phyloP scores from a whole-genome alignment of 1,140 invertebrate species.

The Dreissena polymorpha region DNA sequence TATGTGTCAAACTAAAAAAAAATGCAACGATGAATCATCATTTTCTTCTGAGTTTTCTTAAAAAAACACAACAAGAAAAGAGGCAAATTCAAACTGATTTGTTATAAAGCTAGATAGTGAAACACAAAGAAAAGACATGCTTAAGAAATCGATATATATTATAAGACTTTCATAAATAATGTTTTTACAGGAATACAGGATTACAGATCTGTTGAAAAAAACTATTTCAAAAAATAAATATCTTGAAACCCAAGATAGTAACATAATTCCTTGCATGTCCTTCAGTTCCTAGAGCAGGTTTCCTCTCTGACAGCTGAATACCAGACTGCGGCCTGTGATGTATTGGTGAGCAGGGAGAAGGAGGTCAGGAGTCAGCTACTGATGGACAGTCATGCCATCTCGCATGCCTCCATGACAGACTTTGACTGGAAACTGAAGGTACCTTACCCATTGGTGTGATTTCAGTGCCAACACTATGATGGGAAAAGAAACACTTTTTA shows the following conservation, averaged over 20 bases:
- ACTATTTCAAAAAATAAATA: too few species aligned
- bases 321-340: slow-evolving; percentile 62
- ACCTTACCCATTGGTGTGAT: neutral
- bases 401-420: slow-evolving; percentile 69
- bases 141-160: too few species aligned
- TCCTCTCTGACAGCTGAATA: slow-evolving; percentile 47
- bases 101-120: too few species aligned
- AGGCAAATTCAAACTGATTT: neutral
- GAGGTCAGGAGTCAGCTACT: slow-evolving; percentile 64
- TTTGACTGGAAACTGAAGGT: slow-evolving; percentile 78
- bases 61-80: neutral
- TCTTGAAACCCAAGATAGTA: too few species aligned
- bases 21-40: neutral
- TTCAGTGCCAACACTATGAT: too few species aligned
- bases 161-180: too few species aligned
- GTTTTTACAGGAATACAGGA: too few species aligned
- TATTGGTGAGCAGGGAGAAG: slow-evolving; percentile 59
- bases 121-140: too few species aligned
- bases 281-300: too few species aligned
- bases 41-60: neutral
- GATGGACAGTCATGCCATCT: slow-evolving; percentile 67
- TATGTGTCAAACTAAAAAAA: neutral
- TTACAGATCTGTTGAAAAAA: too few species aligned
- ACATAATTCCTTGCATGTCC: too few species aligned
- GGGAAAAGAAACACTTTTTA: neutral